These are phyloP conservation scores for Acholoe squamosa DNA, from an alignment of 2,888 invertebrate genomes.

Conservation along the genomic window DNA sequence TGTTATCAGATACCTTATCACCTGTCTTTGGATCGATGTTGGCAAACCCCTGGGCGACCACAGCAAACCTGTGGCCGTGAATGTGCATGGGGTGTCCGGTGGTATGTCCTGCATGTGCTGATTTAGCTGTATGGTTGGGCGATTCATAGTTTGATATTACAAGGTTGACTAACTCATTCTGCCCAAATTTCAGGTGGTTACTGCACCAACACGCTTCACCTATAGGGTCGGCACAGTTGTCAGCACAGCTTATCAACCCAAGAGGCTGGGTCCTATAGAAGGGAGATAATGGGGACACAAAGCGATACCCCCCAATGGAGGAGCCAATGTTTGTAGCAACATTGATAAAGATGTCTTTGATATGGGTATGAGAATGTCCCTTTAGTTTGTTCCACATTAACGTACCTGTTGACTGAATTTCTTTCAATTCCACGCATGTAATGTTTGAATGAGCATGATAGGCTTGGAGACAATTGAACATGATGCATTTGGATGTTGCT, in stretches of 20 bases:
- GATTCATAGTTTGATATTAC: slow-evolving; percentile 8
- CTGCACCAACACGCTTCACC: background rate
- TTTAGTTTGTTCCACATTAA: background rate
- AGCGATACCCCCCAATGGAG: background rate
- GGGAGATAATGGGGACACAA: background rate
- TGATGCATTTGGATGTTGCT: background rate
- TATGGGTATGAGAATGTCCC: background rate
- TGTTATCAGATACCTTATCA: background rate
- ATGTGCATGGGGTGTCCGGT: slow-evolving; percentile 74
- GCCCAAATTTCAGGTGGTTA: background rate
- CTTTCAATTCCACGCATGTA: background rate
- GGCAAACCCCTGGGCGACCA: slow-evolving; percentile 76
- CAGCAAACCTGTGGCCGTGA: slow-evolving; percentile 78
- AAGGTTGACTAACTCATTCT: slow-evolving; percentile 6
- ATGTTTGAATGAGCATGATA: background rate
- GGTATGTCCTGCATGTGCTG: background rate
- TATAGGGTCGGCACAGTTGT: background rate
- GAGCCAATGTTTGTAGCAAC: background rate
- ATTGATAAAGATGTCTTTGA: slow-evolving; percentile 9
- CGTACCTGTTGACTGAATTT: background rate
- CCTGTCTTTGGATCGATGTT: slow-evolving; percentile 8
- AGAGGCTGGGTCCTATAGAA: background rate
- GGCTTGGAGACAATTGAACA: background rate
- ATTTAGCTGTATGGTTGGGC: background rate
- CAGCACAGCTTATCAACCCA: background rate